Percentiles rank a stretch among this genome's conserved stretches.
These are phyloP conservation scores for Belgica antarctica DNA, from an alignment of 2,888 invertebrate genomes.

Conservation along the genomic window DNA sequence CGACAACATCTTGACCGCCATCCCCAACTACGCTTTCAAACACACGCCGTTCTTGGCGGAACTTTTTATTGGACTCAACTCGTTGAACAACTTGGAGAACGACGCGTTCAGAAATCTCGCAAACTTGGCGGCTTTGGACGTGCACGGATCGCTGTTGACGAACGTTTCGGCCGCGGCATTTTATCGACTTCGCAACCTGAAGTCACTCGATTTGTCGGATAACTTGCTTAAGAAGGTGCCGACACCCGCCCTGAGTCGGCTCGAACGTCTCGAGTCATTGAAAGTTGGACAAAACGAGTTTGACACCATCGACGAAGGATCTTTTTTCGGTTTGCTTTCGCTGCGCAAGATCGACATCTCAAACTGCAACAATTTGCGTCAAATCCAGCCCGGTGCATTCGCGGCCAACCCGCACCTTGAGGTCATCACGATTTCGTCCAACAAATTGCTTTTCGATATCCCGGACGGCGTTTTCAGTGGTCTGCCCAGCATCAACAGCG, in stretches of 20 bases:
- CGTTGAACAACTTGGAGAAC: conserved; percentile 60
- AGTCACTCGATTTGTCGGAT: conserved; percentile 60
- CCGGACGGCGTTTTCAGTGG: conserved; percentile 63
- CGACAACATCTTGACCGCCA: conserved; percentile 61
- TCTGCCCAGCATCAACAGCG: conserved; percentile 60
- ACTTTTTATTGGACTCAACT: conserved; percentile 63
- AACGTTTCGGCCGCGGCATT: conserved; percentile 61
- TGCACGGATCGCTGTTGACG: conserved; percentile 61
- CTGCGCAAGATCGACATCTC: conserved; percentile 62
- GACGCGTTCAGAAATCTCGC: conserved; percentile 62
- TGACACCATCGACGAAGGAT: conserved; percentile 56
- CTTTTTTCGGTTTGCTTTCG: conserved; percentile 61
- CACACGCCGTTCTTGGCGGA: conserved; percentile 62
- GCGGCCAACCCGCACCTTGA: conserved; percentile 63
- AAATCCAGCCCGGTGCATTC: conserved; percentile 61
- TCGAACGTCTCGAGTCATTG: conserved; percentile 62
- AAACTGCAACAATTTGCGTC: conserved; percentile 59
- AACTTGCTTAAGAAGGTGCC: conserved; percentile 61
- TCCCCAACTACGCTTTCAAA: conserved; percentile 60
- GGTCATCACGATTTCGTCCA: conserved; percentile 60
- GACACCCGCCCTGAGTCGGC: conserved; percentile 57
- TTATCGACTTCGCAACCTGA: conserved; percentile 58
- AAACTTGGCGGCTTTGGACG: conserved; percentile 60
- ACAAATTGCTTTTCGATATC: conserved; percentile 58
- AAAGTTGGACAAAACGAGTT: conserved; percentile 64